Base-by-base conservation (phyloP, 2,113 vertebrate species). In the Manacus vitellinus region DNA sequence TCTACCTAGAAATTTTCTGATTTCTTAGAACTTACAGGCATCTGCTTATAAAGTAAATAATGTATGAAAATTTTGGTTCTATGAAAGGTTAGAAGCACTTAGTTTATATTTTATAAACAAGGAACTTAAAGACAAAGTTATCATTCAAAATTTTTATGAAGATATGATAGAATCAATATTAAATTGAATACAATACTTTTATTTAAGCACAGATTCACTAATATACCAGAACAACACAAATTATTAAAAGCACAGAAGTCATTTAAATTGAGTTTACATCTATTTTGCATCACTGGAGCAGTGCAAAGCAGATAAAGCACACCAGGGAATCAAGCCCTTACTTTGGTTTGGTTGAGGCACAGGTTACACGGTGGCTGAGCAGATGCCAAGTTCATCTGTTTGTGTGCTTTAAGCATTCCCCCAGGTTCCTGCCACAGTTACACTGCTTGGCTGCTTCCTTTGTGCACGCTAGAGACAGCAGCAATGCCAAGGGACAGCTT, bases 11-110 rank as follows among this genome's bases (percentile, higher is more conserved):
- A 43, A 88, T 89, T 14, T 77, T 52, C 63, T 65, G 15, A 56
- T 86, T 93, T 94, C 59, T 78, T 77, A 76, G 55, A 88, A 83
- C 27, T 55, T 63, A 33, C 16, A 59, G 24, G 15, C 25, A 55
- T 78, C 93, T 88, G 47, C 35, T 88, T 63, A 68, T 27, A 35
- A 63, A 75, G 23, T 88, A 83, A 95, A 90, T 84, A 90, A 90
- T 35, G 30, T 31, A 82, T 55, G 75, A 85, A 80, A 88, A 85
- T 13, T 46, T 37, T 0, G 2, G 49, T 9, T 70, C 41, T 24
- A 62, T 83, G 67, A 68, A 80, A 62, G 19, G 39, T 85, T 72
- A 51, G 65, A 77, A 67, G 37, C 37, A 88, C 90, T 83, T 85
- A 2, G 52, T 92, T 68, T 43, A 24, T 62, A 54, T 94, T 93